Evolutionary conservation across 2,797 vertebrate species (phyloP).

Genomic region (Sparidentex hasta): DNA sequence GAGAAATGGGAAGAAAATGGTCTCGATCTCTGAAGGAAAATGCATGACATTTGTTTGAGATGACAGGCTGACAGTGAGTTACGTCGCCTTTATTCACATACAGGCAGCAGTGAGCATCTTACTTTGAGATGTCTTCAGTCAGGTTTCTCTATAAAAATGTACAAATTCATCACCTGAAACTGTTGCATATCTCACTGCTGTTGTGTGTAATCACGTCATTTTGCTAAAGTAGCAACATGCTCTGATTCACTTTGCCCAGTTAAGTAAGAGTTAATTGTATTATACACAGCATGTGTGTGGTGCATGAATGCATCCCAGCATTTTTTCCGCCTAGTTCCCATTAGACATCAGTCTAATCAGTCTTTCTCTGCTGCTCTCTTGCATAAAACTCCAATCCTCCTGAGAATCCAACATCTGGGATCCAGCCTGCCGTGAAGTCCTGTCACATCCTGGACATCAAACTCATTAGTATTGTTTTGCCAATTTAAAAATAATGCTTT

Average conservation of each 20-base stretch:
- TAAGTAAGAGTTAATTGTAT: neutral
- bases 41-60: conserved; percentile 20
- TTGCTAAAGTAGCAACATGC: neutral
- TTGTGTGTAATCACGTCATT: neutral
- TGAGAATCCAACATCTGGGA: conserved; percentile 42
- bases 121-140: neutral
- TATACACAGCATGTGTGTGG: too few relatives aligned
- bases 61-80: neutral
- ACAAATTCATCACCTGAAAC: neutral
- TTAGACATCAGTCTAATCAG: conserved; percentile 10
- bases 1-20: conserved; percentile 16
- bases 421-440: conserved; percentile 15
- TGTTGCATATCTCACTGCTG: neutral
- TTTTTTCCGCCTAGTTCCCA: conserved; percentile 5
- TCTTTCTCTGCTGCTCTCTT: conserved; percentile 11
- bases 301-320: neutral
- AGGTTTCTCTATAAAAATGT: neutral
- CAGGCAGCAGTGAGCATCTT: neutral
- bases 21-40: conserved; percentile 8
- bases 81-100: conserved; percentile 15
- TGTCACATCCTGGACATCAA: neutral
- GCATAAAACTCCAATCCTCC: conserved; percentile 22
- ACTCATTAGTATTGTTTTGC: neutral
- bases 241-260: neutral
- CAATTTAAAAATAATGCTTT: neutral